These are phyloP conservation scores for Labeo catla DNA, from an alignment of 2,113 vertebrate species.

Conservation along the genomic window DNA sequence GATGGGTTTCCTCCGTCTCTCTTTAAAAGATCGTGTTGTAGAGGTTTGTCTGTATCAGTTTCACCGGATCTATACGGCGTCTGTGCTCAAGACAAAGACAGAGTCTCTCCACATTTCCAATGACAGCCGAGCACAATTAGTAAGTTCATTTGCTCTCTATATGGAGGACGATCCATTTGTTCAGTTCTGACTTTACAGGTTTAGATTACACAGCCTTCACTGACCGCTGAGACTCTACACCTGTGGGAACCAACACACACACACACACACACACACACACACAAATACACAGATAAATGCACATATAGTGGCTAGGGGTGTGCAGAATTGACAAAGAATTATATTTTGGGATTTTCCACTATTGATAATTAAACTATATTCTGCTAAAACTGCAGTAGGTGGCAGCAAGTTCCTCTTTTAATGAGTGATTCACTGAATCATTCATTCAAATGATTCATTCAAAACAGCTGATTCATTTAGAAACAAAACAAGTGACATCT, in stretches of 20 bases:
- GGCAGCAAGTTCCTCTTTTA: not conserved
- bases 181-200: not conserved
- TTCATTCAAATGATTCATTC: not conserved
- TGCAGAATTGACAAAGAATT: not conserved
- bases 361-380: too few relatives aligned
- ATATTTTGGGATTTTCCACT: too few relatives aligned
- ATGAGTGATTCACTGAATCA: not conserved
- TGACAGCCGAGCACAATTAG: not conserved
- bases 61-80: constrained; percentile 11
- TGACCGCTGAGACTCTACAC: constrained; percentile 17
- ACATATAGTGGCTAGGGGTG: not conserved
- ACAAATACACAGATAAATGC: not conserved
- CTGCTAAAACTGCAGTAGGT: not conserved
- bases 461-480: too few relatives aligned
- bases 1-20: not conserved
- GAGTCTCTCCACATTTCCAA: not conserved
- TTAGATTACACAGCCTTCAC: constrained; percentile 2
- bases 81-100: constrained; percentile 24
- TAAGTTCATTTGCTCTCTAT: not conserved
- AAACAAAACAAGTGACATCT: too few relatives aligned
- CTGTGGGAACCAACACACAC: constrained; percentile 17
- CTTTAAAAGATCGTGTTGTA: not conserved
- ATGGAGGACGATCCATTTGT: constrained; percentile 19
- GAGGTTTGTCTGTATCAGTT: not conserved
- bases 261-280: not conserved